phyloP scores from a whole-genome alignment of 2,113 vertebrate species.

The Embiotoca jacksoni region DNA sequence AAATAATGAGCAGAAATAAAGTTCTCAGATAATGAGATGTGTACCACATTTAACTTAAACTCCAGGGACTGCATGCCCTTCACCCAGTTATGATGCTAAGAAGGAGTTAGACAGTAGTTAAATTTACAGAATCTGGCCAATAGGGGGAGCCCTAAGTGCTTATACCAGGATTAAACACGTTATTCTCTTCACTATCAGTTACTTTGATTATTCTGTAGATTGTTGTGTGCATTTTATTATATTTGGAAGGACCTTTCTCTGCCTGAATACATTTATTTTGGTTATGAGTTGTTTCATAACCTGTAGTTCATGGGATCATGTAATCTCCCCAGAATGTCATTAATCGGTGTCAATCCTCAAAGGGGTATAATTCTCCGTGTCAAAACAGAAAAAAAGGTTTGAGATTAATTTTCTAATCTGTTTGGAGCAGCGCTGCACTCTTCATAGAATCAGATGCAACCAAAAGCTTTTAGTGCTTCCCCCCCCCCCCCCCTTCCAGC shows the following conservation, averaged over 20 bases:
- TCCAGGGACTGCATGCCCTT: neutral
- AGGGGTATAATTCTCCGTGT: conserved; percentile 61
- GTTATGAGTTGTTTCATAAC: conserved; percentile 51
- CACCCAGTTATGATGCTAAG: conserved; percentile 10
- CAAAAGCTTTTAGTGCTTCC: conserved; percentile 48
- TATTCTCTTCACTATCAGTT: conserved; percentile 20
- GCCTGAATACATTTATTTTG: conserved; percentile 47
- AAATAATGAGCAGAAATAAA: conserved; percentile 20
- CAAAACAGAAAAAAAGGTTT: conserved; percentile 64
- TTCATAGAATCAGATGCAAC: conserved; percentile 53
- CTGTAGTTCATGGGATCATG: conserved; percentile 50
- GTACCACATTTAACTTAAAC: neutral
- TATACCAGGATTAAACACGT: conserved; percentile 21
- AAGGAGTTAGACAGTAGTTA: conserved; percentile 6
- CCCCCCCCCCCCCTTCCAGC: conserved; percentile 1
- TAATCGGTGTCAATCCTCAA: conserved; percentile 69
- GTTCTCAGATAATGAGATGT: conserved; percentile 21
- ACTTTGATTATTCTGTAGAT: conserved; percentile 47
- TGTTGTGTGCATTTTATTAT: conserved; percentile 40
- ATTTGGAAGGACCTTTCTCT: conserved; percentile 32
- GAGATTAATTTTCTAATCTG: conserved; percentile 74
- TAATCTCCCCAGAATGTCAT: conserved; percentile 69
- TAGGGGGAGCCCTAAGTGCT: conserved; percentile 78
- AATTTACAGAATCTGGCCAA: conserved; percentile 50
- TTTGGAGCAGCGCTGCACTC: conserved; percentile 53